Conservation (phyloP, 1,140 invertebrate species). For the Apocrypta bakeri region DNA sequence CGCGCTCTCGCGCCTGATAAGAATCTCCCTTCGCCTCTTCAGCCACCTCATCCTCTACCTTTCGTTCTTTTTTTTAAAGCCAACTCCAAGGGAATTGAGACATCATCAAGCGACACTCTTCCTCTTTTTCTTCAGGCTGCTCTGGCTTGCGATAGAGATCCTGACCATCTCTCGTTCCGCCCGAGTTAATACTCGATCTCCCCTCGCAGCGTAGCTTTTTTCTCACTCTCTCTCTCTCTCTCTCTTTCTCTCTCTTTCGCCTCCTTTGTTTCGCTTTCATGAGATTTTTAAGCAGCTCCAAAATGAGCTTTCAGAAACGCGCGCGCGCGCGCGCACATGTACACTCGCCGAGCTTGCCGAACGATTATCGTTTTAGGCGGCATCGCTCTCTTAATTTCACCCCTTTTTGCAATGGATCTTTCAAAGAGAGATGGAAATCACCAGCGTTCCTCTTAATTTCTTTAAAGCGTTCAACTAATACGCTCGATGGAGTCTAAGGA, state of each 20-base stretch:
- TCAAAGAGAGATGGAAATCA: slow-evolving; percentile 35
- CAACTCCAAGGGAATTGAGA: slow-evolving; percentile 65
- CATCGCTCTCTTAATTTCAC: slow-evolving; percentile 55
- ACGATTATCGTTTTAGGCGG: slow-evolving; percentile 65
- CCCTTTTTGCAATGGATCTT: slow-evolving; percentile 21
- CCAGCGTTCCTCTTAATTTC: slow-evolving; percentile 45
- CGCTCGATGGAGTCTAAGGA: slow-evolving; percentile 25
- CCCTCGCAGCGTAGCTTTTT: neutral
- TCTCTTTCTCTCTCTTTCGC: slow-evolving; percentile 48
- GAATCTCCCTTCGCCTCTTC: slow-evolving; percentile 62
- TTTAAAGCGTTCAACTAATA: slow-evolving; percentile 47
- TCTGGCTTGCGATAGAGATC: slow-evolving; percentile 9
- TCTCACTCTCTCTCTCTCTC: slow-evolving; percentile 40
- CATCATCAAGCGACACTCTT: slow-evolving; percentile 64
- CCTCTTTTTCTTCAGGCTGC: slow-evolving; percentile 45
- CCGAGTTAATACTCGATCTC: slow-evolving; percentile 27
- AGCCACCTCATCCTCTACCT: slow-evolving; percentile 47
- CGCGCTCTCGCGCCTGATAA: slow-evolving; percentile 63
- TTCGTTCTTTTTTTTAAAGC: slow-evolving; percentile 58
- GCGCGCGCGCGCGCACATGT: slow-evolving; percentile 52
- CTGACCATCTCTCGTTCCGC: slow-evolving; percentile 48
- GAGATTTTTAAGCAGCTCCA: slow-evolving; percentile 70
- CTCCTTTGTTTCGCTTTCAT: slow-evolving; percentile 70
- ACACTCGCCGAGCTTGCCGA: slow-evolving; percentile 44
- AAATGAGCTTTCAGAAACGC: slow-evolving; percentile 64